A percentile compares a stretch with the other conserved stretches of the same genome.
Evolutionary conservation across 1,140 invertebrate genomes (phyloP).

Genomic region (Microplitis demolitor): DNA sequence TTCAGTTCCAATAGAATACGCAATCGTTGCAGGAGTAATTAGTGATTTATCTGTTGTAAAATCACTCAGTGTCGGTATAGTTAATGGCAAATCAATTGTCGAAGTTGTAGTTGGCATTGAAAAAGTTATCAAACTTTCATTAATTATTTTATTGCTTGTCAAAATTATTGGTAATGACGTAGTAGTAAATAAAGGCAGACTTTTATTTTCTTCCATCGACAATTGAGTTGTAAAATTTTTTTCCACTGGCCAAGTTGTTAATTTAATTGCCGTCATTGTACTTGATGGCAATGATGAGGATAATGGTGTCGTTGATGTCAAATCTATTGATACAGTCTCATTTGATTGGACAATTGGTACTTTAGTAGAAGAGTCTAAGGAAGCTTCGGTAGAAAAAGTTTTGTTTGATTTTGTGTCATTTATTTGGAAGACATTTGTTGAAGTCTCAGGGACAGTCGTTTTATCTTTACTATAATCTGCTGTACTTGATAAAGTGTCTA

Average conservation of each 20-base stretch:
- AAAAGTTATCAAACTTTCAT: background rate
- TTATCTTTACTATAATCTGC: background rate
- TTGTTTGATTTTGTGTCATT: background rate
- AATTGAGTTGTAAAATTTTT: background rate
- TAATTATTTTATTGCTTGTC: background rate
- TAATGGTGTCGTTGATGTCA: background rate
- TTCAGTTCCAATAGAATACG: background rate
- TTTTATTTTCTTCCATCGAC: background rate
- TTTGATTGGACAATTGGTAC: background rate
- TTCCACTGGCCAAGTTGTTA: background rate
- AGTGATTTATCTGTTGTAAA: background rate
- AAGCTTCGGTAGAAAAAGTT: slow-evolving; percentile 8
- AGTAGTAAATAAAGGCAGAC: background rate
- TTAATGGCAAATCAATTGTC: background rate
- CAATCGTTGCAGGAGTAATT: background rate
- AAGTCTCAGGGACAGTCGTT: slow-evolving; percentile 3
- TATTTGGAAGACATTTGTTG: slow-evolving; percentile 11
- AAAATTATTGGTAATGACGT: background rate
- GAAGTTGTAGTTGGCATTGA: background rate
- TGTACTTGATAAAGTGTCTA: background rate
- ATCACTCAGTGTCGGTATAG: background rate
- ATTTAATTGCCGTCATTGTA: background rate
- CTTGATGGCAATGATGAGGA: background rate
- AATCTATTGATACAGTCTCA: background rate
- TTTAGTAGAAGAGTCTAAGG: background rate